Evolutionary conservation across 2,113 vertebrate genomes (phyloP), one percentile per base, ranked within the genome.

Genomic region (Psilopogon haemacephalus): DNA sequence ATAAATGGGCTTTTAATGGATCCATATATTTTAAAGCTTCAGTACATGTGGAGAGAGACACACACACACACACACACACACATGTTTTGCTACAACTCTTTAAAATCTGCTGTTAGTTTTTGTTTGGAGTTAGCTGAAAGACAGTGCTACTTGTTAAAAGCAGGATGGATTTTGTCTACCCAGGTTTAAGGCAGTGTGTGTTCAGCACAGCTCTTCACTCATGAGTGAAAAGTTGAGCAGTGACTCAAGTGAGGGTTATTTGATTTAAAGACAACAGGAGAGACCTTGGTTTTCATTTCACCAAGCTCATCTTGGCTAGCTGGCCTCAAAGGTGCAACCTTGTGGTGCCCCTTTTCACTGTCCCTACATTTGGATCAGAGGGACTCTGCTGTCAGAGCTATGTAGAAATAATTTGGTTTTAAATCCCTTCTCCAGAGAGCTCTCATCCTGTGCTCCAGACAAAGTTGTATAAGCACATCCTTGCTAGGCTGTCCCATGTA

Each of bases 371-470:
- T 26, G 58, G 16, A 64, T n/a, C n/a, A n/a, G n/a, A n/a, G n/a
- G n/a, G n/a, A n/a, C n/a, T n/a, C n/a, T n/a, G n/a, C n/a, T n/a
- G n/a, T 54, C 15, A 21, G 48, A 46, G 50, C 62, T 74, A 21
- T 46, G 17, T 24, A 42, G 8, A 35, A 90, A 52, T 8, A 59
- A 60, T 75, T 79, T 33, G 15, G 12, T 74, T 74, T 23, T 10
- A 69, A 90, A 64, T 64, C 37, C 8, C 5, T 40, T 56, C 21
- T 70, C 38, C 21, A 1, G 3, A 80, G 42, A 64, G n/a, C 42
- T 58, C 50, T 9, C 60, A 46, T 35, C 37, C 56, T 1, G 0
- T 0, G 3, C 19, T 69, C 37, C 2, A 2, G 18, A 12, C 0
- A 2, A 55, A 33, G 32, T 1, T 1, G 4, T 24, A 24, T 21